A percentile compares a stretch with the other conserved stretches of the same genome.
phyloP scores from a whole-genome alignment of 2,113 vertebrate genomes.

The Daphoenositta chrysoptera region DNA sequence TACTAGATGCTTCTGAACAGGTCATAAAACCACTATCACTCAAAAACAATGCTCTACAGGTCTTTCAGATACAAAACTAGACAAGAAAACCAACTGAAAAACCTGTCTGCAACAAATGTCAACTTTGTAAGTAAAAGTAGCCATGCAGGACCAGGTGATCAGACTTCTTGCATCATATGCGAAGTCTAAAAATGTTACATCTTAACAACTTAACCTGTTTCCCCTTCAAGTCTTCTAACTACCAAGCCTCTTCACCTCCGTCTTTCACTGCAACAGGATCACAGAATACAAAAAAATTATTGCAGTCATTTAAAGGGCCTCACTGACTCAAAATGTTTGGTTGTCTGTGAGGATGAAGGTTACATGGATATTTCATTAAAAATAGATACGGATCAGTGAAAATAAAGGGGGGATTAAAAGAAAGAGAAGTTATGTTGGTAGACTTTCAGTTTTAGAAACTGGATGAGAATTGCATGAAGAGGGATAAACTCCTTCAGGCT shows the following conservation, averaged over 20 bases:
- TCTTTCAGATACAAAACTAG: neutral
- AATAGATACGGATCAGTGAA: neutral
- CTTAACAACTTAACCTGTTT: neutral
- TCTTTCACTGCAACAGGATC: neutral
- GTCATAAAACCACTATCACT: neutral
- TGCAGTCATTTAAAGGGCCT: neutral
- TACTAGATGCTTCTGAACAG: neutral
- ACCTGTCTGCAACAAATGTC: fast-evolving
- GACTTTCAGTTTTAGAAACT: neutral
- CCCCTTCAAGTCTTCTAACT: neutral
- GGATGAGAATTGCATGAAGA: neutral
- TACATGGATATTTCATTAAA: neutral
- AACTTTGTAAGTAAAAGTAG: neutral
- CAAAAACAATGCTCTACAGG: neutral
- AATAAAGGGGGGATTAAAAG: neutral
- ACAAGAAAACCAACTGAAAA: neutral
- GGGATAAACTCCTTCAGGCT: neutral
- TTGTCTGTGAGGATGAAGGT: neutral
- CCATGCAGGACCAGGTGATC: neutral
- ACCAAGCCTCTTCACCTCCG: neutral
- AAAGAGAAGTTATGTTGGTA: neutral
- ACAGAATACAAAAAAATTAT: neutral
- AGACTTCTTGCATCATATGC: neutral
- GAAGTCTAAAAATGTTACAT: neutral
- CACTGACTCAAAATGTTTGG: neutral